Base-by-base conservation (phyloP, 2,797 vertebrate genomes). In the Helicolenus hilgendorfi region DNA sequence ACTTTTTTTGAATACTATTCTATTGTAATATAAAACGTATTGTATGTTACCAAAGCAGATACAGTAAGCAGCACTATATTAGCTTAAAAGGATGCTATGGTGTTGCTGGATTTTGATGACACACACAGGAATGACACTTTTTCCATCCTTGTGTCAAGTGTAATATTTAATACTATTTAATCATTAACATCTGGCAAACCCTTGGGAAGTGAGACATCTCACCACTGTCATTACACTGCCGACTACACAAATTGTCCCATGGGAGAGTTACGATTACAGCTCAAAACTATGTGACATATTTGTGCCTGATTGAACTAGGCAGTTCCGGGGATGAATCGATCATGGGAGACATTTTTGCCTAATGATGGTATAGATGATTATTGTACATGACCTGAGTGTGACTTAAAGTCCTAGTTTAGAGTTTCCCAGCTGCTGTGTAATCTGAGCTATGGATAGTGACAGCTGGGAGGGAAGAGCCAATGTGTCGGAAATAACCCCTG, bases 391-490 rank as follows among this genome's bases (percentile, higher is more conserved):
- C 78, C 85, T 15, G 31, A 90, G 76, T 77, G 77, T 90, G 82
- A 94, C 92, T 94, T 93, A 84, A 92, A 95, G 89, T 92, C 70
- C 79, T 22, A 84, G 86, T 83, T 89, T 88, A 83, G 79, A 82
- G 75, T 87, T 86, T 83, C 91, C 85, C 79, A 88, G 93, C 85
- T 91, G 94, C 88, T 79, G 71, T 95, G 97, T 95, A 96, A 97
- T 88, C 85, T 38, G 95, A 98, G 86, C 93, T 67, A 14, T 26
- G 76, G 71, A 80, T 89, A 87, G 93, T 77, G 95, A 97, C 97
- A 97, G 95, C 96, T 96, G 97, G 89, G 75, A 84, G 68, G 36
- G 76, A 81, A 85, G 53, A 77, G 82, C 71, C 79, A 79, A 85
- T 76, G 36, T 86, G 77, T 90, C 38, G 68, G 90, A 96, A 94